A percentile compares a stretch with the other conserved stretches of the same genome.
Evolutionary conservation across 2,888 invertebrate genomes (phyloP).

Genomic region (Cephus sareptanus): DNA sequence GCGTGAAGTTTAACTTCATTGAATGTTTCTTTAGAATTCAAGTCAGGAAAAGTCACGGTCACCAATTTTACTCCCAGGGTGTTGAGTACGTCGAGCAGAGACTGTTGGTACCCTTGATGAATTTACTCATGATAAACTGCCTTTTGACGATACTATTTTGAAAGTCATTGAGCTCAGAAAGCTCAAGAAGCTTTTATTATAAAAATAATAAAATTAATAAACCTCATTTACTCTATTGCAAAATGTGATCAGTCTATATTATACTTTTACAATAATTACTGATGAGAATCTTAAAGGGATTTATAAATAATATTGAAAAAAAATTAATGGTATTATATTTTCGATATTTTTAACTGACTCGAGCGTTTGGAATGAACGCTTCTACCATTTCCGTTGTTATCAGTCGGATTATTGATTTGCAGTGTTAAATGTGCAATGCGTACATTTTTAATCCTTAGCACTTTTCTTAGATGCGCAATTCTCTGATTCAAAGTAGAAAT

Average conservation of each 20-base stretch:
- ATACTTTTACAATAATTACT: no score
- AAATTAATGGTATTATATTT: background rate
- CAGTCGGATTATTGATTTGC: background rate
- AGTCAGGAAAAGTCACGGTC: conserved; percentile 48
- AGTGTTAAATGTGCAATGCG: conserved; percentile 56
- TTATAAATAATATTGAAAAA: no score
- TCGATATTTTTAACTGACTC: background rate
- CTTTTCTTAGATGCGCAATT: conserved; percentile 72
- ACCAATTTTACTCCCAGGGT: conserved; percentile 49
- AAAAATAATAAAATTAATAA: no score
- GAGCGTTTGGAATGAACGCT: background rate
- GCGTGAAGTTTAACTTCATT: conserved; percentile 60
- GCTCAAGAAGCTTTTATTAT: no score
- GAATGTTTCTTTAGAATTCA: conserved; percentile 29
- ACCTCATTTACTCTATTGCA: no score
- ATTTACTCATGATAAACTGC: no score
- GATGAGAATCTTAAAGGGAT: no score
- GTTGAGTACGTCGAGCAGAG: no score
- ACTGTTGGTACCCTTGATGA: no score
- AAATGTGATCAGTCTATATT: no score
- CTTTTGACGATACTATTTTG: no score
- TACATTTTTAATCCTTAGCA: conserved; percentile 74
- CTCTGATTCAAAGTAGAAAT: conserved; percentile 70
- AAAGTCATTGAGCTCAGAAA: no score
- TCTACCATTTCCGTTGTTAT: conserved; percentile 2